These are phyloP conservation scores for Lampropteryx suffumata DNA, from an alignment of 2,888 invertebrate species.

Conservation along the genomic window DNA sequence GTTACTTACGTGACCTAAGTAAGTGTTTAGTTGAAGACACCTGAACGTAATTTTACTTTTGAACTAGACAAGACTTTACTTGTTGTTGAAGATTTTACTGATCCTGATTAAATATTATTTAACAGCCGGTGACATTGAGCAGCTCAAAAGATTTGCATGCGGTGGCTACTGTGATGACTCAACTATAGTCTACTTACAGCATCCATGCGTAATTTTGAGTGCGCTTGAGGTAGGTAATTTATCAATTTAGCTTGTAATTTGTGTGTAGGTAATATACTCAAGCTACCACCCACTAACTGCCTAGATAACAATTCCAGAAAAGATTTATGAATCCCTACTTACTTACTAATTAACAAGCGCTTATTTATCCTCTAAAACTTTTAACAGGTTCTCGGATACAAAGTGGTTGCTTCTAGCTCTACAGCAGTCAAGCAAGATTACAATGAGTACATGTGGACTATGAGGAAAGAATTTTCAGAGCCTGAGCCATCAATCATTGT, in stretches of 20 bases:
- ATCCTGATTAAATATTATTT: conserved; percentile 27
- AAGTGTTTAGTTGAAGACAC: too few relatives aligned
- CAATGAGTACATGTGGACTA: conserved; percentile 97
- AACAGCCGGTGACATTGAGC: conserved; percentile 90
- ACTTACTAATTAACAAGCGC: too few relatives aligned
- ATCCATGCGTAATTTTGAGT: conserved; percentile 93
- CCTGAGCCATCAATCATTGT: conserved; percentile 88
- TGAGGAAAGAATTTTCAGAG: conserved; percentile 93
- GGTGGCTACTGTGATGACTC: conserved; percentile 93
- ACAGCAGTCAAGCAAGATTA: conserved; percentile 94
- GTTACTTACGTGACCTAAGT: too few relatives aligned
- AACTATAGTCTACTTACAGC: conserved; percentile 93
- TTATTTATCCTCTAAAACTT: background rate
- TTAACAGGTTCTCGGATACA: conserved; percentile 90
- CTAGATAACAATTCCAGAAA: too few relatives aligned
- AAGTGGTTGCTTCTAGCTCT: conserved; percentile 93
- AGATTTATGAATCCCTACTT: too few relatives aligned
- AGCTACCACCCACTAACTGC: too few relatives aligned
- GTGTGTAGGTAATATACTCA: too few relatives aligned
- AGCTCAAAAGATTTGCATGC: conserved; percentile 91
- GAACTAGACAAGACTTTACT: too few relatives aligned
- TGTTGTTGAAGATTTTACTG: background rate
- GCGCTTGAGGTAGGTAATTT: conserved; percentile 88
- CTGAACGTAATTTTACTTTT: too few relatives aligned
- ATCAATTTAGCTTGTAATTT: conserved; percentile 3